Evolutionary conservation across 2,113 vertebrate genomes (phyloP).

Genomic region (Mobula birostris): DNA sequence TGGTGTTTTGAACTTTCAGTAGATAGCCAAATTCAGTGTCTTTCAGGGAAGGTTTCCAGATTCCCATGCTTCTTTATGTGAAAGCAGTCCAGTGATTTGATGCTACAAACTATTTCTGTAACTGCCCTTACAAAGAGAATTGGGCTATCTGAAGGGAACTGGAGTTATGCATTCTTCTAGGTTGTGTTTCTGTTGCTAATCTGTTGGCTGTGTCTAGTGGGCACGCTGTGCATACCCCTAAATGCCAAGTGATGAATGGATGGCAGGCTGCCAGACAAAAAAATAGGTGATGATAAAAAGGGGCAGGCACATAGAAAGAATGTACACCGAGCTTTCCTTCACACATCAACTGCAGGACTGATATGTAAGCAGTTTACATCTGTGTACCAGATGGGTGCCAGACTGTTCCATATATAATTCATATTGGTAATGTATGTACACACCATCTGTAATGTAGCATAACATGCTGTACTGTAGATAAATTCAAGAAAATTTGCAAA

Average conservation of each 20-base stretch:
- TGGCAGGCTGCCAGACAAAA: neutral
- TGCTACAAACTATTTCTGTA: neutral
- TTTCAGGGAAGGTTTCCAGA: neutral
- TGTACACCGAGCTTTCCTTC: neutral
- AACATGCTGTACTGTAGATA: neutral
- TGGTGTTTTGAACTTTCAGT: too few species aligned
- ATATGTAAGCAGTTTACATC: neutral
- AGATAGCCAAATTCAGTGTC: too few species aligned
- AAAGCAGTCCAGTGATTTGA: neutral
- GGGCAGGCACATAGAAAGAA: neutral
- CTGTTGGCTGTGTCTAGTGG: neutral
- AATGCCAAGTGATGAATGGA: neutral
- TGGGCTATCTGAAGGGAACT: neutral
- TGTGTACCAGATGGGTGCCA: slow-evolving; percentile 6
- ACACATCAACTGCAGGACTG: neutral
- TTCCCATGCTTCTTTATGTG: neutral
- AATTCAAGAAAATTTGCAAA: neutral
- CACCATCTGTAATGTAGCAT: slow-evolving; percentile 7
- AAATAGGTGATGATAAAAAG: neutral
- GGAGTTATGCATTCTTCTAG: neutral
- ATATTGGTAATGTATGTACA: neutral
- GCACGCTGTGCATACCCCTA: neutral
- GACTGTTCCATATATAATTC: neutral
- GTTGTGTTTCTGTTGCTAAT: neutral
- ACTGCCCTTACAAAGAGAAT: neutral